Percentiles rank a stretch among this genome's conserved stretches.
Conservation (phyloP, 2,113 vertebrate species). For the Ceyx cyanopectus region DNA sequence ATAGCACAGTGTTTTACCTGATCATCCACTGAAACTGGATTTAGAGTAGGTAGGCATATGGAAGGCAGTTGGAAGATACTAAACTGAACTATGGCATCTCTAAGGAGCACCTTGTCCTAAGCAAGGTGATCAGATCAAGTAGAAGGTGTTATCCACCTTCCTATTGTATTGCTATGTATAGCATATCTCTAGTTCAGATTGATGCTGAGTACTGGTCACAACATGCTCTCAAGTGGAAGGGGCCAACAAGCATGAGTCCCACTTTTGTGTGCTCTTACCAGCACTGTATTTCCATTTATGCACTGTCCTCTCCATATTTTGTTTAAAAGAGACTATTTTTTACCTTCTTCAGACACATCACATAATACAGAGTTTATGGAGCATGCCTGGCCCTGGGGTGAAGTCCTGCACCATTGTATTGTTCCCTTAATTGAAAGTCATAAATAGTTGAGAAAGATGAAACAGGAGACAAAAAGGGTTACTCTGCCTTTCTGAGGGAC, state of each 20-base stretch:
- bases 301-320: fast-evolving
- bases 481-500: neutral
- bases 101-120: neutral
- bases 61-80: neutral
- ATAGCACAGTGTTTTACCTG: neutral
- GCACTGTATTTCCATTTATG: neutral
- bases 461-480: neutral
- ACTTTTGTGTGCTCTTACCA: neutral
- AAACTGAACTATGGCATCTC: neutral
- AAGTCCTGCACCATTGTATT: neutral
- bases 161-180: fast-evolving
- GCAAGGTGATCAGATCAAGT: neutral
- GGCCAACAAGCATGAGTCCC: fast-evolving
- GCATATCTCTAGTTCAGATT: fast-evolving
- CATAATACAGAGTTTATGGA: neutral
- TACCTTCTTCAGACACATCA: neutral
- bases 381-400: neutral
- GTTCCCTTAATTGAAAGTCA: neutral
- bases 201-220: neutral
- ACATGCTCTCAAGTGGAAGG: neutral
- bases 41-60: neutral
- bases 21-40: neutral
- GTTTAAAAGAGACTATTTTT: neutral
- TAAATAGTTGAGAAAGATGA: neutral
- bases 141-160: neutral